Base-by-base conservation (phyloP, 2,113 vertebrate genomes). In the Hippocampus guttulatus region DNA sequence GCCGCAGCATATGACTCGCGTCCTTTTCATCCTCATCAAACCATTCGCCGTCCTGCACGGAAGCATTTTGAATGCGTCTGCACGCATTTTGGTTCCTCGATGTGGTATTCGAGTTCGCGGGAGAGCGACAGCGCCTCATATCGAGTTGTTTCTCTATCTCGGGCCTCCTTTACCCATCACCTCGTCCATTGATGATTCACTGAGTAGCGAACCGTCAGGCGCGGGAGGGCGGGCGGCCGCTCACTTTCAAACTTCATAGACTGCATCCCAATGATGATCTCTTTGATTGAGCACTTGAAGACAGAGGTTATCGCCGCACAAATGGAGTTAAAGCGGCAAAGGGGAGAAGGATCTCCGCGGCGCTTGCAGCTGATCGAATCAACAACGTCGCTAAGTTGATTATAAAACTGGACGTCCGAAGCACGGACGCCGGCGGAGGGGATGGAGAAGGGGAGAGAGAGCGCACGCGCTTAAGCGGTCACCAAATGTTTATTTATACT, bases 241-340 rank as follows among this genome's bases (percentile, higher is more conserved):
- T 81, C 71, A 82, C 64, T 72, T 57, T 41, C 40, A 49, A 33
- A 63, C 62, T 75, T 67, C 65, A 89, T 84, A 79, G 81, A 88
- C 85, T 81, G 66, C 52, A 62, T 79, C 76, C 81, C 76, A 82
- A 84, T 83, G 79, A 74, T 85, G 84, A 87, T 89, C 79, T 81
- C 80, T 43, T 43, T 87, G 84, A 89, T 85, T 85, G 84, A 88
- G 71, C 79, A 80, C 83, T 78, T 67, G 70, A 81, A 83, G 84
- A 90, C 84, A 88, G 85, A 89, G 89, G 88, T 88, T 86, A 87
- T 87, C 84, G 66, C 73, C 81, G 78, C 80, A 85, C 81, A 87
- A 81, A 87, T 88, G 77, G 77, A 75, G 87, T 89, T 87, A 85
- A 67, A 67, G 77, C 81, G 55, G 81, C 33, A 33, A 80, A 80